These are phyloP conservation scores for Lumbricus terrestris DNA, from an alignment of 2,888 invertebrate species.

Conservation along the genomic window DNA sequence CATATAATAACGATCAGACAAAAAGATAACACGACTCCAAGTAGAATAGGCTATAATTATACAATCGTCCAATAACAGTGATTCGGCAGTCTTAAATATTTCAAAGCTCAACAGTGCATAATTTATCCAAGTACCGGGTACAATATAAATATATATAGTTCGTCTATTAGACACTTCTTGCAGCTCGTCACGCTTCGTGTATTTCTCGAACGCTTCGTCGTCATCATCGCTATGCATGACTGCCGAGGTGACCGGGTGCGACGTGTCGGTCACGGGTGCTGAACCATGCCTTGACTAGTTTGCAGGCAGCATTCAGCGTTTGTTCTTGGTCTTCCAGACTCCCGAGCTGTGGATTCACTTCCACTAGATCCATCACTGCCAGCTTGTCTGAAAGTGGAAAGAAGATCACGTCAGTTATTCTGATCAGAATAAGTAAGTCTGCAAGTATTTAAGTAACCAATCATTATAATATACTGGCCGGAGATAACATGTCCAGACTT, in stretches of 20 bases:
- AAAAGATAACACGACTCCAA: not conserved
- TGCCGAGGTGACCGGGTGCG: conserved; percentile 45
- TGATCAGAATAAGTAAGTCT: no score
- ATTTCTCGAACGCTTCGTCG: not conserved
- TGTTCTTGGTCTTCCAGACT: conserved; percentile 67
- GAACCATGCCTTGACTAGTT: conserved; percentile 72
- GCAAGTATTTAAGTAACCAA: no score
- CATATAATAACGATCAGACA: not conserved
- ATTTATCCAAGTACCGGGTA: no score
- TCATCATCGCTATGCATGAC: not conserved
- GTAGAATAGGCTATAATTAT: no score
- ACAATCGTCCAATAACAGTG: not conserved
- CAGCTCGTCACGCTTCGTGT: not conserved
- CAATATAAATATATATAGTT: no score
- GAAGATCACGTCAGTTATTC: not conserved
- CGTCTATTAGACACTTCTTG: not conserved
- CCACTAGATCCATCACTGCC: conserved; percentile 81
- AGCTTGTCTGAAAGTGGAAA: conserved; percentile 58
- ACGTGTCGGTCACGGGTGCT: conserved; percentile 52
- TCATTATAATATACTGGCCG: no score
- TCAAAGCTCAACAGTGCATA: no score
- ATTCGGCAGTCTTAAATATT: not conserved
- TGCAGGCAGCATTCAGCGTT: conserved; percentile 75
- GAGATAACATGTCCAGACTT: no score
- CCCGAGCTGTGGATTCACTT: conserved; percentile 84